These are phyloP conservation scores for Macroramphosus scolopax DNA, from an alignment of 2,797 vertebrate species.

Conservation along the genomic window DNA sequence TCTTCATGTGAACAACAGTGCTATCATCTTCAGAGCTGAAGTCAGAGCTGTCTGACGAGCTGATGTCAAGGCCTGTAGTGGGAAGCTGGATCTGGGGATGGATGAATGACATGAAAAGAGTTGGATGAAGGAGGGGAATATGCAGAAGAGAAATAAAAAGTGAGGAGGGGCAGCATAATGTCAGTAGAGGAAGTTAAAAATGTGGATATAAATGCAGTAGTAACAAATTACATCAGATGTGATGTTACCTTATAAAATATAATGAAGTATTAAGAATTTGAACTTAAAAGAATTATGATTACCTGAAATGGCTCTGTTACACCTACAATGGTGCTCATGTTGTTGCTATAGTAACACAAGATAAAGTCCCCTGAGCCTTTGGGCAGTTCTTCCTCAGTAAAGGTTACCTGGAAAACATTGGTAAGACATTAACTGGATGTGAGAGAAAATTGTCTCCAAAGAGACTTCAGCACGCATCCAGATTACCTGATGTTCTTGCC, in stretches of 20 bases:
- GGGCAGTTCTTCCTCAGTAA: slow-evolving; percentile 91
- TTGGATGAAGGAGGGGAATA: background rate
- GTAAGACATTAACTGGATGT: slow-evolving; percentile 29
- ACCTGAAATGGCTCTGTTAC: slow-evolving; percentile 98
- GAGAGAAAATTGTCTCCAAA: slow-evolving; percentile 12
- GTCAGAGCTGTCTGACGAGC: slow-evolving; percentile 88
- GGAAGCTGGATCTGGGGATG: slow-evolving; percentile 87
- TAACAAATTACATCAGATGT: background rate
- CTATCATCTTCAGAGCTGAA: slow-evolving; percentile 92
- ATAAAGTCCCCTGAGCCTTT: slow-evolving; percentile 94
- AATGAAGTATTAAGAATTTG: background rate
- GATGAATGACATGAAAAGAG: slow-evolving; percentile 5
- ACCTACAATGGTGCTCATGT: slow-evolving; percentile 87
- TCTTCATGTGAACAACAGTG: slow-evolving; percentile 83
- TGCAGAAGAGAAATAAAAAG: background rate
- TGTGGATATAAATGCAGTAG: slow-evolving; percentile 4
- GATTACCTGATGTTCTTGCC: slow-evolving; percentile 82
- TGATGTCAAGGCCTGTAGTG: slow-evolving; percentile 75
- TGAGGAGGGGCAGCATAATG: slow-evolving; percentile 2
- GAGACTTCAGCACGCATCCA: background rate
- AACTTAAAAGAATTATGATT: slow-evolving; percentile 30
- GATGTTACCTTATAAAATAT: background rate
- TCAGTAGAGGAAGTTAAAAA: background rate
- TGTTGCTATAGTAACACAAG: slow-evolving; percentile 95
- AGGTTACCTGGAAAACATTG: slow-evolving; percentile 80